A percentile compares a stretch with the other conserved stretches of the same genome.
phyloP scores from a whole-genome alignment of 2,113 vertebrate genomes.

The Lethenteron camtschaticum region DNA sequence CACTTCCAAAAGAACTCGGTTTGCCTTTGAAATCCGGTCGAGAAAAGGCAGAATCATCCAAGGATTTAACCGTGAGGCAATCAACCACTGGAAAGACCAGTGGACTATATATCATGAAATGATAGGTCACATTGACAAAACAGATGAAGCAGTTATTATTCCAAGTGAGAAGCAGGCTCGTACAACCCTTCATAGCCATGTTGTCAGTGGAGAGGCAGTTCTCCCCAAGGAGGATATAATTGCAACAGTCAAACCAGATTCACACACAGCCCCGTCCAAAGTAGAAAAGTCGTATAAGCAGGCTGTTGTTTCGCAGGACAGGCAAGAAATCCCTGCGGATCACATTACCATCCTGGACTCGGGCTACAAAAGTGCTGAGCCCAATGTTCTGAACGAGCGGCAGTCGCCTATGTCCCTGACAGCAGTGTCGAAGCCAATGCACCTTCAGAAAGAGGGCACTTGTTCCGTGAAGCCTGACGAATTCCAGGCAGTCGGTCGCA shows the following conservation, averaged over 20 bases:
- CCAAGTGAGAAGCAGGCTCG: conserved; percentile 20
- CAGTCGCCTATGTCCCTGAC: conserved; percentile 15
- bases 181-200: conserved; percentile 23
- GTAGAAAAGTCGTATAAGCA: conserved; percentile 22
- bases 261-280: conserved; percentile 20
- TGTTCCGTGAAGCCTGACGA: conserved; percentile 14
- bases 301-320: conserved; percentile 22
- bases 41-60: conserved; percentile 15
- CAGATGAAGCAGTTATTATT: conserved; percentile 9
- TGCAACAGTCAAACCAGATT: conserved; percentile 15
- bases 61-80: conserved; percentile 19
- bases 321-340: conserved; percentile 18
- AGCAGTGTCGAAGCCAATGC: conserved; percentile 18
- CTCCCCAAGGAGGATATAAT: conserved; percentile 31
- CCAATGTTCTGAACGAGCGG: conserved; percentile 17
- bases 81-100: conserved; percentile 22
- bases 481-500: conserved; percentile 25
- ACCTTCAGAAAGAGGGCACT: conserved; percentile 27
- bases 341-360: conserved; percentile 17
- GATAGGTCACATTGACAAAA: conserved; percentile 14
- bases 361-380: conserved; percentile 12
- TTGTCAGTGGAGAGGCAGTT: conserved; percentile 13
- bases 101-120: conserved; percentile 18
- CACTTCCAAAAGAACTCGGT: conserved; percentile 21
- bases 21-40: conserved; percentile 15